Base-by-base conservation (phyloP, 2,888 invertebrate genomes). In the Drosophila silvestris region DNA sequence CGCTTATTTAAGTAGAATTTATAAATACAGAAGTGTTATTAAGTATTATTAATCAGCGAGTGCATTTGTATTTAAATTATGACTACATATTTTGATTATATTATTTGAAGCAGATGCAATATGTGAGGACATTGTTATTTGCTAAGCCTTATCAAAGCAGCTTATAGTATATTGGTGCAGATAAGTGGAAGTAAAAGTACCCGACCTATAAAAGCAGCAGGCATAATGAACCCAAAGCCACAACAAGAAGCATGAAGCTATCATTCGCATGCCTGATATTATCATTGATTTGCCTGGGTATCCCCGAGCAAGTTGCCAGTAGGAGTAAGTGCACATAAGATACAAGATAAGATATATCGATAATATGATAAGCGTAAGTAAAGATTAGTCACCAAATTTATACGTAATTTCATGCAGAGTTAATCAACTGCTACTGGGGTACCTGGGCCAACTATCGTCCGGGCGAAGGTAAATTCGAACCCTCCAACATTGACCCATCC, bases 341-440 rank as follows among this genome's bases (percentile, higher is more conserved):
- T 1, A 26, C 22, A 22, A 22, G 14, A 47, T 22, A 22, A 47
- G 12, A 22, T 3, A 47, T 22, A 22, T 47, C 4, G 4, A 14
- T 16, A 22, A 2, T 7, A 2, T 14, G 22, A 14, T 47, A 14
- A 4, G 47, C 2, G 0, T 5, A 3, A 33, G 33, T 16, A 33
- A 33, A 3, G 7, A 5, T 12, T 0, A 3, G 1, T 28, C n/a
- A 56, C 3, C 39, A 14, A 39, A 39, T n/a, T 14, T 5, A 9
- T 39, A 5, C 28, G 16, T 12, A 3, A 12, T n/a, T 30, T 10
- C 5, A 51, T 69, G 16, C 61, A 91, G 87, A 88, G 66, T 44
- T 91, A n/a, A 56, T 88, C 33, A 91, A 88, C 58, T 91, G 91
- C 33, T 91, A 91, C 53, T 86, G 79, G 76, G 91, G 92, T 37